phyloP scores from a whole-genome alignment of 2,888 invertebrate species.

The Zhuqinia jingwanae region DNA sequence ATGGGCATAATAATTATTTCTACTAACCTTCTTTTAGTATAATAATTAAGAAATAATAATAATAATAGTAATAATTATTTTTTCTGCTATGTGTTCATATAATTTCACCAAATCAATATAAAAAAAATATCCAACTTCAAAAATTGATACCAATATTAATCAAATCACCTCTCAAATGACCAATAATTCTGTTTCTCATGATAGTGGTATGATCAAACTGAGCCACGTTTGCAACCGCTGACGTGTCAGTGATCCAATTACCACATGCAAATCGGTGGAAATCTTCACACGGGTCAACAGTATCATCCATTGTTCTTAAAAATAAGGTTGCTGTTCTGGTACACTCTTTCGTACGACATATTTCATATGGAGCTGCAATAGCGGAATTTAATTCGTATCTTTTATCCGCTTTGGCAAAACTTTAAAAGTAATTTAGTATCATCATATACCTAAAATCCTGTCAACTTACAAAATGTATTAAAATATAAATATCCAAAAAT shows the following conservation, averaged over 20 bases:
- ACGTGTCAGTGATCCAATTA: conserved; percentile 78
- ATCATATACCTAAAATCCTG: neutral
- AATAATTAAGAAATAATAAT: too few species aligned
- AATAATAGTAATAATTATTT: too few species aligned
- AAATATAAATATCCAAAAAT: conserved; percentile 73
- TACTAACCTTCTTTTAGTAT: too few species aligned
- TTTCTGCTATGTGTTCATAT: too few species aligned
- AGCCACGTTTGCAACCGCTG: conserved; percentile 74
- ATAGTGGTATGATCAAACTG: conserved; percentile 78
- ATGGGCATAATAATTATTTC: too few species aligned
- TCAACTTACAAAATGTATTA: conserved; percentile 73
- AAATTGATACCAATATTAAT: neutral
- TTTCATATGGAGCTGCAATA: conserved; percentile 73
- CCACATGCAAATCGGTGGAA: conserved; percentile 76
- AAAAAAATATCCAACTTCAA: too few species aligned
- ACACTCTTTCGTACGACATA: conserved; percentile 75
- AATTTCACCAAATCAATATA: too few species aligned
- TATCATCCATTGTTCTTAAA: conserved; percentile 77
- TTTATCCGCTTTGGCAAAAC: too few species aligned
- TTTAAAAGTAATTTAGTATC: neutral
- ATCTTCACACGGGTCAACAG: conserved; percentile 71
- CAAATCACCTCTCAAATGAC: conserved; percentile 74
- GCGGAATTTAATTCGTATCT: too few species aligned
- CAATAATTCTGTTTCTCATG: conserved; percentile 78
- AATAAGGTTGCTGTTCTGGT: conserved; percentile 77